Evolutionary conservation across 2,888 invertebrate genomes (phyloP), one percentile per base, ranked within the genome.

Genomic region (Orthosia cruda): DNA sequence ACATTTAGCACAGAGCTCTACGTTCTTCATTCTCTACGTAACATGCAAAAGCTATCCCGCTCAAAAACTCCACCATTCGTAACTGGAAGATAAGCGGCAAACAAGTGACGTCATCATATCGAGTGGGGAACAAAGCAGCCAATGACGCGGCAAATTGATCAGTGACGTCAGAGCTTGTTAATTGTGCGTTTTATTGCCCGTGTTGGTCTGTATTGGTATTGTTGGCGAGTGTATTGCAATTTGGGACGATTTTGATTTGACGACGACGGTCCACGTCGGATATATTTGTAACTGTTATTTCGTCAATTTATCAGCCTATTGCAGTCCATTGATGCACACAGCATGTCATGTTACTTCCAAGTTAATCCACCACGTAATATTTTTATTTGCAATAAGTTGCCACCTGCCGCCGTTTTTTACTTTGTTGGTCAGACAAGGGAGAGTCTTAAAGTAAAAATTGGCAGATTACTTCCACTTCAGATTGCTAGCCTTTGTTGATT

Each of bases 71-170:
- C 13, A 55, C 18, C 63, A 67, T 45, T 71, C 20, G 23, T 47
- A 52, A 55, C 50, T 52, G 13, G 15, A 76, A 85, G 65, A 69
- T 59, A 69, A 75, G 32, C 70, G 62, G 50, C 66, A 52, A 80
- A 81, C 66, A 59, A 76, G 57, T 69, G 58, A 68, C 74, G 85
- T 85, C 77, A 81, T 71, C 77, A 81, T 69, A 71, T 61, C 57
- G 79, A 83, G 79, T 70, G 64, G 72, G 71, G 70, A 86, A 84
- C 75, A 74, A 70, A 75, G 73, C 50, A 49, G 54, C 64, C 86
- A 85, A 83, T 87, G 85, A 80, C 70, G 87, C 73, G 86, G 74
- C 73, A 87, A 87, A 87, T 87, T 82, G 76, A 63, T 79, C 70
- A 74, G 70, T 68, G 83, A 86, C 77, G 86, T 81, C 82, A 79